These are phyloP conservation scores for Cranoglanis bouderius DNA, from an alignment of 2,113 vertebrate genomes.

Conservation along the genomic window DNA sequence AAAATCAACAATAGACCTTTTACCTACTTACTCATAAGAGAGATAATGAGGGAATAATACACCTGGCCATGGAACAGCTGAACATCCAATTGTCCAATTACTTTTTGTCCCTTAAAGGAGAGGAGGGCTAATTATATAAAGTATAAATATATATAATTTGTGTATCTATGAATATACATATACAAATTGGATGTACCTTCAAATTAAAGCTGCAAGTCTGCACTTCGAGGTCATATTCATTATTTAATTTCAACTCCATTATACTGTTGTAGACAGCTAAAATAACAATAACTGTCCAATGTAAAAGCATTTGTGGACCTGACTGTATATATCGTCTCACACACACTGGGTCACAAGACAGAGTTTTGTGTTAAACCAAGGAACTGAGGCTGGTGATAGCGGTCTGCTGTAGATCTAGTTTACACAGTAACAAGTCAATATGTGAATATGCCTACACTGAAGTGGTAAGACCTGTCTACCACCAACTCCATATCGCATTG, in stretches of 20 bases:
- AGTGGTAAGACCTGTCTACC: neutral
- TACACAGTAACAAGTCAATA: neutral
- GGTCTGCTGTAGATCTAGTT: neutral
- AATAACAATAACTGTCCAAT: neutral
- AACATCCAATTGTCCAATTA: too few relatives aligned
- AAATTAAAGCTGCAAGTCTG: neutral
- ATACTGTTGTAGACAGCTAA: neutral
- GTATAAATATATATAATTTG: neutral
- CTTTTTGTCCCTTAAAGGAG: too few relatives aligned
- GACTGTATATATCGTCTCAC: neutral
- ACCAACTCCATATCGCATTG: neutral
- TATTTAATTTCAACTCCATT: neutral
- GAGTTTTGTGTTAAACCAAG: neutral
- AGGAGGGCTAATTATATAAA: too few relatives aligned
- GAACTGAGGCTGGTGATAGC: neutral
- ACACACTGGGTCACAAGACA: neutral
- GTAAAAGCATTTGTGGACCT: neutral
- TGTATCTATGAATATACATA: neutral
- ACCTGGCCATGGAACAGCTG: too few relatives aligned
- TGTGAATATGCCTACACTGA: neutral
- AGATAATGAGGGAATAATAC: too few relatives aligned
- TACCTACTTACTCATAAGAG: too few relatives aligned
- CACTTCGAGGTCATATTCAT: neutral
- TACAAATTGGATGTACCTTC: neutral
- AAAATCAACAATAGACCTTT: too few relatives aligned